Evolutionary conservation across 2,888 invertebrate genomes (phyloP).

Genomic region (Ceratothoa steindachneri): DNA sequence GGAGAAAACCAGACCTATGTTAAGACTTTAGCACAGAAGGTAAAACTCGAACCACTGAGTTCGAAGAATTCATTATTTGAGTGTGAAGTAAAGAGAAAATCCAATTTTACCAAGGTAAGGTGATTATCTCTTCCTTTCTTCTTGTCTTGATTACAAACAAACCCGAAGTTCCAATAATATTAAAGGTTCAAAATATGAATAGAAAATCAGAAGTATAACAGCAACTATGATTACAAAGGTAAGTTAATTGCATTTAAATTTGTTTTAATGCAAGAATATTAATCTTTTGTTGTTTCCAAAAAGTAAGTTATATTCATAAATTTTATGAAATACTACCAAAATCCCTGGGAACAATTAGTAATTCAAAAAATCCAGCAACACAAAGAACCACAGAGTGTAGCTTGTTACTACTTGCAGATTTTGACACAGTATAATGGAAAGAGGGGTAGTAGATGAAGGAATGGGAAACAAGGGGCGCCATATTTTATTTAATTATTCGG

Average conservation of each 20-base stretch:
- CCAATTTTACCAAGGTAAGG: background rate
- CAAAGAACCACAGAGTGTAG: background rate
- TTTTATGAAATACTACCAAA: no score
- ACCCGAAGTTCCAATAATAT: background rate
- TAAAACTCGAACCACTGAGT: background rate
- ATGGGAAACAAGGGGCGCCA: no score
- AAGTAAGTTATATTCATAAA: no score
- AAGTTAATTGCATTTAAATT: no score
- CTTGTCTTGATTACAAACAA: background rate
- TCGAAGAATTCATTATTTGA: background rate
- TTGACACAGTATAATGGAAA: no score
- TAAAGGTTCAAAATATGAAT: no score
- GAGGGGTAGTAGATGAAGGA: no score
- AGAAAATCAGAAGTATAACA: no score
- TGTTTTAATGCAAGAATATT: no score
- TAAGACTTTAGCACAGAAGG: background rate
- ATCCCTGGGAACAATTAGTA: background rate
- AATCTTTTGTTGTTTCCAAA: no score
- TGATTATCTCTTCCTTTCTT: background rate
- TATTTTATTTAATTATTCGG: no score
- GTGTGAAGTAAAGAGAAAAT: background rate
- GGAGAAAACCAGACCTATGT: background rate
- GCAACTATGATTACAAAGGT: no score
- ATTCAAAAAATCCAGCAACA: background rate
- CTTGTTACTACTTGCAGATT: background rate